Percentiles rank a stretch among this genome's conserved stretches.
Conservation (phyloP, 2,113 vertebrate genomes). For the Butorides virescens region DNA sequence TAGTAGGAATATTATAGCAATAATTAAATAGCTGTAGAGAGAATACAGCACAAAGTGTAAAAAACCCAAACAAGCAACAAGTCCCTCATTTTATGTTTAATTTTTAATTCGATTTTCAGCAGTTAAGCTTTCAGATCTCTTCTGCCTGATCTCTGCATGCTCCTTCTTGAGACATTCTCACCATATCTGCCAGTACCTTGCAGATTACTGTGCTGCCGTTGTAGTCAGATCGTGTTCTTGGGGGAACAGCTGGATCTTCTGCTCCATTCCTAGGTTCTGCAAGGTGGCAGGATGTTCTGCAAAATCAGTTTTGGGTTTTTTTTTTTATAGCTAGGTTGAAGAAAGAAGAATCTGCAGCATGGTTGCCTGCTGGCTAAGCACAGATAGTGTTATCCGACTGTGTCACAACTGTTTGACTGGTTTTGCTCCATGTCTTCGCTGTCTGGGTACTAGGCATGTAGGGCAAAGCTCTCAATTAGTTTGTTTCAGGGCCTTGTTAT, state of each 20-base stretch:
- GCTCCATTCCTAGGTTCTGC: background rate
- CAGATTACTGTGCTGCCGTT: background rate
- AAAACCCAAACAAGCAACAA: background rate
- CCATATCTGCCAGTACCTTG: background rate
- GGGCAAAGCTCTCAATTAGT: background rate
- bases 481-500: background rate
- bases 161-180: background rate
- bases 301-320: background rate
- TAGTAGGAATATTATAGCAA: background rate
- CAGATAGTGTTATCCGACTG: background rate
- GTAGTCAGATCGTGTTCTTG: background rate
- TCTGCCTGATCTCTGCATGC: background rate
- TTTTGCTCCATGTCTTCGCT: background rate
- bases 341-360: background rate
- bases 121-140: background rate
- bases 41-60: background rate
- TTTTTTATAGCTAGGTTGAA: background rate
- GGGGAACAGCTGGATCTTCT: background rate
- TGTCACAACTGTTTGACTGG: background rate
- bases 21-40: background rate
- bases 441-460: background rate
- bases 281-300: background rate
- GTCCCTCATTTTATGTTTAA: background rate
- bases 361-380: background rate
- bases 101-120: background rate